Evolutionary conservation across 2,113 vertebrate genomes (phyloP), one percentile per base, ranked within the genome.

Genomic region (Steatornis caripensis): DNA sequence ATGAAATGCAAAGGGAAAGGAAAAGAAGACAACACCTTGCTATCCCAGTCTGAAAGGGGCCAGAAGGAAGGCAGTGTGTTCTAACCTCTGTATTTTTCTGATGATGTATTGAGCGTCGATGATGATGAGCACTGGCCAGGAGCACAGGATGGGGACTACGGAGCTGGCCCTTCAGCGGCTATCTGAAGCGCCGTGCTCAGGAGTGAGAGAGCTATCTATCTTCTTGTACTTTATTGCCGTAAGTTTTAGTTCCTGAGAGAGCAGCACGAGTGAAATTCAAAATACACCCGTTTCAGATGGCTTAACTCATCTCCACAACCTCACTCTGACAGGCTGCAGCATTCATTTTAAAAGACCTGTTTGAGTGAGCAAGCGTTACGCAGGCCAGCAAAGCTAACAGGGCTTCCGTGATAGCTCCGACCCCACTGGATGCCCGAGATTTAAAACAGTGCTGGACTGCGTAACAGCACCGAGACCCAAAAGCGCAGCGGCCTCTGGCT

Each of bases 361-460:
- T 55, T 10, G 58, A 62, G 15, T 2, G 32, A n/a, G 21, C 8
- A 26, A 39, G 64, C 68, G 27, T 30, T 66, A 5, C 22, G 6
- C 17, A 16, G 41, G 34, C 10, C 11, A 30, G 83, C 45, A 37
- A 23, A 68, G 69, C 53, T 22, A 13, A 17, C 4, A 2, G 53
- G 76, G 80, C 54, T 77, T 20, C 53, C 16, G 57, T 0, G 2
- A 9, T 12, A 26, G 57, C 37, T 62, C 15, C 0, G 20, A 14
- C 36, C 32, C 57, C 34, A 26, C 0, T 6, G 6, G 21, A 27
- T 10, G 27, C 2, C 2, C 4, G 1, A 49, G 53, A 37, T 30
- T 11, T 23, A 55, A 82, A 37, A 1, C 53, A 29, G 53, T 2
- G 34, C 70, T 30, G 72, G 46, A 2, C 9, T 37, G 69, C 30